Conservation (phyloP, 1,140 invertebrate species). For the Caenorhabditis latens region DNA sequence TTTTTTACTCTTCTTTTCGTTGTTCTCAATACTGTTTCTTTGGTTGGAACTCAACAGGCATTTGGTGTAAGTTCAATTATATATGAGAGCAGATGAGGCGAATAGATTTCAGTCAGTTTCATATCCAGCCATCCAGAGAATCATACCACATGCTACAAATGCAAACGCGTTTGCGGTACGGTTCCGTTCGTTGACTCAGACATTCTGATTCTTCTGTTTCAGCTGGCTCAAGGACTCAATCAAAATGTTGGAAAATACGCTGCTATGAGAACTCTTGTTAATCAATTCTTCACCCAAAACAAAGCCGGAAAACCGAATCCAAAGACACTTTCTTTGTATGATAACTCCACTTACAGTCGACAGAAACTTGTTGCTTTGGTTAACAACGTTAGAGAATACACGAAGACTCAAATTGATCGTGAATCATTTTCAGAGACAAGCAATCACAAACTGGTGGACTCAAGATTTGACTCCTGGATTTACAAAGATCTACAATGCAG, state of each 20-base stretch:
- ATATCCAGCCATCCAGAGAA: conserved; percentile 5
- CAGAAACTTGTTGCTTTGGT: conserved; percentile 19
- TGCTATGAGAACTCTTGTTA: conserved; percentile 26
- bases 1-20: not conserved
- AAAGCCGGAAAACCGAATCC: conserved; percentile 35
- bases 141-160: conserved; percentile 32
- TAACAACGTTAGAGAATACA: not conserved
- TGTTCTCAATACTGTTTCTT: not conserved
- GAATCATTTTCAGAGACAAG: conserved; percentile 9
- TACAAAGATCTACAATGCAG: conserved; percentile 11
- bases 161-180: conserved; percentile 16
- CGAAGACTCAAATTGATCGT: not conserved
- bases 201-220: not conserved
- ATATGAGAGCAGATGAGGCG: too few species aligned
- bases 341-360: conserved; percentile 46
- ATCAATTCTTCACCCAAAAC: conserved; percentile 18
- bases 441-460: not conserved
- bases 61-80: conserved; percentile 1
- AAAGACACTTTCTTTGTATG: conserved; percentile 28
- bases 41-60: conserved; percentile 16
- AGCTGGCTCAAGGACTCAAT: conserved; percentile 22
- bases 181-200: not conserved
- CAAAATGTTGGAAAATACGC: not conserved
- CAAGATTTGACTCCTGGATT: conserved; percentile 23
- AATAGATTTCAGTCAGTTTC: not conserved